phyloP scores from a whole-genome alignment of 2,113 vertebrate genomes.

The Nycticebus coucang region DNA sequence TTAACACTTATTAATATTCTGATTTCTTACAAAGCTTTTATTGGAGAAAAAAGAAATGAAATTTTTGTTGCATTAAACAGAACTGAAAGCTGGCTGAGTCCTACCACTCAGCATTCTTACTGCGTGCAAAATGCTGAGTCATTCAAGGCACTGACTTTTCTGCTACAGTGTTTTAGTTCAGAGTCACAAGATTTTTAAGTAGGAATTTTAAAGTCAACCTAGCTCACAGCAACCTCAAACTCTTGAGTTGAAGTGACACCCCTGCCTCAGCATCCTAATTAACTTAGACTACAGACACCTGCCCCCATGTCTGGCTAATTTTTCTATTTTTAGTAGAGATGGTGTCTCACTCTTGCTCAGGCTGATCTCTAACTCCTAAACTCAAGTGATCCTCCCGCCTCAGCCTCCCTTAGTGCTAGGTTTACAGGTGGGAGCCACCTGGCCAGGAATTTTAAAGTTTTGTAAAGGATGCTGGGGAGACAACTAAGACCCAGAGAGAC shows the following conservation, averaged over 20 bases:
- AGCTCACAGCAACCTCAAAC: no score
- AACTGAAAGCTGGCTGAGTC: not conserved
- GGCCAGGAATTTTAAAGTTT: not conserved
- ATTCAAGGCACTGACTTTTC: not conserved
- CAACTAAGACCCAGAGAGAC: not conserved
- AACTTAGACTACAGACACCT: no score
- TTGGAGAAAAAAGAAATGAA: not conserved
- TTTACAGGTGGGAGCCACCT: no score
- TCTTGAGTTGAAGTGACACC: no score
- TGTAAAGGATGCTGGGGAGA: not conserved
- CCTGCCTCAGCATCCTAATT: no score
- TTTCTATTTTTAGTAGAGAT: no score
- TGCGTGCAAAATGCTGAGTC: not conserved
- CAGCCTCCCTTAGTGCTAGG: no score
- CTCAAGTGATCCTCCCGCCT: no score
- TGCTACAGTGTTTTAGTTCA: not conserved
- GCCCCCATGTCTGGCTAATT: no score
- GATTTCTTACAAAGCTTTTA: not conserved
- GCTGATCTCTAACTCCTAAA: no score
- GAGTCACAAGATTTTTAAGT: not conserved
- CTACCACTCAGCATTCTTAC: not conserved
- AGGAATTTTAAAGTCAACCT: not conserved
- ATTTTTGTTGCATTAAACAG: not conserved
- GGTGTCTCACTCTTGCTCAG: no score
- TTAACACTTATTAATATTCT: constrained; percentile 37